Conservation (phyloP, 2,797 vertebrate genomes). For the Gouania willdenowi region DNA sequence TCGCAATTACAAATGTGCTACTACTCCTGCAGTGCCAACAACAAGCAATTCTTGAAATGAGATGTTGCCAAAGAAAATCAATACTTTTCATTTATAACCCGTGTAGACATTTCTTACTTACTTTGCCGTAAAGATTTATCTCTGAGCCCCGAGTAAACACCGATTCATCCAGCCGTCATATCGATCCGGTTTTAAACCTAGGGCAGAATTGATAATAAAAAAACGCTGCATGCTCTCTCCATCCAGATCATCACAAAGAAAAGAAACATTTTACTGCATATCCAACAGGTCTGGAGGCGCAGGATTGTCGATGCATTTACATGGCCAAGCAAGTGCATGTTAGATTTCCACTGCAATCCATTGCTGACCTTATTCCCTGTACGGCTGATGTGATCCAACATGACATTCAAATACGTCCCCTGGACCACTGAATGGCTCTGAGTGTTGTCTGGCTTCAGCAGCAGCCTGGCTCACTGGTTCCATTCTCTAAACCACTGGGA, state of each 20-base stretch:
- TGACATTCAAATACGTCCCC: constrained; percentile 65
- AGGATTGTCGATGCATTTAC: no score
- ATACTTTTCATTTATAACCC: background rate
- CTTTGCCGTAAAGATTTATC: background rate
- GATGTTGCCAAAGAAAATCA: background rate
- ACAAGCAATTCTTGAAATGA: background rate
- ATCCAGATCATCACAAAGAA: constrained; percentile 15
- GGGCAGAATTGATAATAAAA: background rate
- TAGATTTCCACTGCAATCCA: constrained; percentile 15
- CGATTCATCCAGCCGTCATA: background rate
- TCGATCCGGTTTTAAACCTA: constrained; percentile 3
- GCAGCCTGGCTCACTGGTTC: constrained; percentile 22
- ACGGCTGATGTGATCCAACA: constrained; percentile 62
- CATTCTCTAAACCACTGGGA: constrained; percentile 26
- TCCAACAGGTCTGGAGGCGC: constrained; percentile 18
- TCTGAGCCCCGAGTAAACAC: background rate
- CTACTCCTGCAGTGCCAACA: background rate
- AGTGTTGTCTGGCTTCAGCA: constrained; percentile 35
- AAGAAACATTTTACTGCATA: constrained; percentile 23
- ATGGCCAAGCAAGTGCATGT: no score
- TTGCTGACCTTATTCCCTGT: constrained; percentile 58
- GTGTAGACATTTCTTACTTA: background rate
- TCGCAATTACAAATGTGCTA: background rate
- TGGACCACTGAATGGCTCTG: constrained; percentile 46
- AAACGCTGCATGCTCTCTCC: no score